These are phyloP conservation scores for Wiebesia pumilae DNA, from an alignment of 1,140 invertebrate species.

Conservation along the genomic window DNA sequence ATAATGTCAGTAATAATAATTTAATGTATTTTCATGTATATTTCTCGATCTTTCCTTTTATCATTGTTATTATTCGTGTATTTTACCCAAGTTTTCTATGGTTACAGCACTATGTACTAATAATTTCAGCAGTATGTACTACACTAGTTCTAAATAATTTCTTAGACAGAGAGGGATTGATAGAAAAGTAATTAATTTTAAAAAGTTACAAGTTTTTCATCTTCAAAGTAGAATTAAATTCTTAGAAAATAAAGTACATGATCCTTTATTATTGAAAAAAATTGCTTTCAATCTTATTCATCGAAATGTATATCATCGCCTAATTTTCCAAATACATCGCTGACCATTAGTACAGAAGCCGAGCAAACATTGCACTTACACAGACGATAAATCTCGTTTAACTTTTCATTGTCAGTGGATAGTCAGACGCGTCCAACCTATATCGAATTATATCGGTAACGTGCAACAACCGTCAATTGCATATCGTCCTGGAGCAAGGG, in stretches of 20 bases:
- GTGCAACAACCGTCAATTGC: constrained; percentile 27
- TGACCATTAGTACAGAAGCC: background rate
- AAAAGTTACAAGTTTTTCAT: no score
- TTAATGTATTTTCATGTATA: no score
- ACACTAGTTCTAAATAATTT: no score
- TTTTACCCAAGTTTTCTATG: no score
- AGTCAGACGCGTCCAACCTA: background rate
- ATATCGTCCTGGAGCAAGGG: constrained; percentile 17
- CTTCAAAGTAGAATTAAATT: background rate
- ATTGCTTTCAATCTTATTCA: background rate
- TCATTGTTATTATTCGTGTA: no score
- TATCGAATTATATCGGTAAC: constrained; percentile 21
- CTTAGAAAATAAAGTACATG: background rate
- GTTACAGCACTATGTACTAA: no score
- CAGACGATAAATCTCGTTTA: constrained; percentile 41
- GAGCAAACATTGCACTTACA: constrained; percentile 7
- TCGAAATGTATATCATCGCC: background rate
- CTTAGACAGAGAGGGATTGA: no score
- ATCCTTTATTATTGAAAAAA: background rate
- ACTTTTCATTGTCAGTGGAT: constrained; percentile 31
- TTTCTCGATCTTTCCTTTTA: no score
- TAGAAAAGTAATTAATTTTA: no score
- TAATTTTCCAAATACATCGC: constrained; percentile 1
- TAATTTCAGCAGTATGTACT: no score
- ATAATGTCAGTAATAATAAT: no score